These are phyloP conservation scores for Pocillopora grandis DNA, from an alignment of 92 coral and sea anemone species.

Conservation along the genomic window DNA sequence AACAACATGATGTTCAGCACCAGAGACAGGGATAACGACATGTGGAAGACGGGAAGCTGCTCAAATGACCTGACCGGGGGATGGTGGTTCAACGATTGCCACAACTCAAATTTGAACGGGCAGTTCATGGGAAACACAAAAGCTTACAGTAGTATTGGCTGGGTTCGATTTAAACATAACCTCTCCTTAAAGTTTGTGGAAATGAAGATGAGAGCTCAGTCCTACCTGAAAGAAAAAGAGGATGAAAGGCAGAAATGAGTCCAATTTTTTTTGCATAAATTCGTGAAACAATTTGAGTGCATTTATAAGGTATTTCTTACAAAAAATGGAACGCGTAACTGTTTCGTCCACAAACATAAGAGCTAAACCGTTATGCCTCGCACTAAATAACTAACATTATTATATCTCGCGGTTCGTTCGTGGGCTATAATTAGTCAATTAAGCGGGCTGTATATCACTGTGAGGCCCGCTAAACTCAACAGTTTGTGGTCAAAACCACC, in stretches of 20 bases:
- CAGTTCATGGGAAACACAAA: conserved; percentile 69
- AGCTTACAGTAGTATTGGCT: conserved; percentile 68
- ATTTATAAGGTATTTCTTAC: no score
- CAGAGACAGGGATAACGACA: conserved; percentile 69
- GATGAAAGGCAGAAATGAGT: not conserved
- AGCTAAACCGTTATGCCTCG: no score
- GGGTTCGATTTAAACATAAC: conserved; percentile 68
- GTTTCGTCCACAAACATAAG: no score
- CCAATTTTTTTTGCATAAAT: not conserved
- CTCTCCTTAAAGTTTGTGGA: conserved; percentile 68
- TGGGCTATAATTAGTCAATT: no score
- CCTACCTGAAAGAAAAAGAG: conserved; percentile 35
- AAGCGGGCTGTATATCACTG: no score
- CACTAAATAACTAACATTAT: no score
- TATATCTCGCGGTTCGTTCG: no score
- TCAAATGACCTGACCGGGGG: conserved; percentile 72
- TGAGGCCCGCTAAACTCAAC: no score
- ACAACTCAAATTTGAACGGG: conserved; percentile 79
- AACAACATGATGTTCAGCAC: conserved; percentile 82
- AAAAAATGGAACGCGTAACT: no score
- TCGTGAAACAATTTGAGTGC: not conserved
- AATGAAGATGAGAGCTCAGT: conserved; percentile 58
- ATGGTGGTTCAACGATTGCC: conserved; percentile 89
- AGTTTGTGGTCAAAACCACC: no score
- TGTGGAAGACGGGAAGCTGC: conserved; percentile 52